Conservation (phyloP, 2,113 vertebrate species). For the Strix uralensis region DNA sequence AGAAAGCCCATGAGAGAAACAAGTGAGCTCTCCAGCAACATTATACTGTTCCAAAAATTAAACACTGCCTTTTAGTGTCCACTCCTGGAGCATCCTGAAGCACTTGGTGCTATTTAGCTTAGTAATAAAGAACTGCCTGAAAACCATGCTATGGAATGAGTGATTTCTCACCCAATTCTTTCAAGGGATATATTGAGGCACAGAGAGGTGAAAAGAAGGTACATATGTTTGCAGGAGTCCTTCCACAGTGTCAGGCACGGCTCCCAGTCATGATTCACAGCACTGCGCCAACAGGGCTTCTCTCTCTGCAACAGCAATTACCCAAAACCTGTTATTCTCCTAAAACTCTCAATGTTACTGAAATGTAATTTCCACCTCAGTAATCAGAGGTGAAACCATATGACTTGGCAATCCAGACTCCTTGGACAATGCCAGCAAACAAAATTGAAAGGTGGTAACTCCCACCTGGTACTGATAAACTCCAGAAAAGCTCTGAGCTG, state of each 20-base stretch:
- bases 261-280: neutral
- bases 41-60: neutral
- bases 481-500: neutral
- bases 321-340: neutral
- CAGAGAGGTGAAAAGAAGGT: neutral
- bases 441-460: neutral
- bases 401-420: neutral
- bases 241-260: neutral
- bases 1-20: neutral
- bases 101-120: neutral
- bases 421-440: neutral
- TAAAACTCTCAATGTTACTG: neutral
- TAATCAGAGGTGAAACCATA: neutral
- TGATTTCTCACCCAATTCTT: neutral
- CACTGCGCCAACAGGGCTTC: neutral
- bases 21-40: neutral
- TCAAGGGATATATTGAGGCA: neutral
- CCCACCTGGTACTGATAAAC: neutral
- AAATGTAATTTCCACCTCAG: neutral
- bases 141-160: neutral
- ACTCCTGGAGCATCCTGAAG: neutral
- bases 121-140: neutral
- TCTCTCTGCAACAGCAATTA: neutral
- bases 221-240: neutral
- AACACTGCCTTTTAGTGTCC: neutral